Evolutionary conservation across 2,888 invertebrate species (phyloP).

Genomic region (Serripes groenlandicus): DNA sequence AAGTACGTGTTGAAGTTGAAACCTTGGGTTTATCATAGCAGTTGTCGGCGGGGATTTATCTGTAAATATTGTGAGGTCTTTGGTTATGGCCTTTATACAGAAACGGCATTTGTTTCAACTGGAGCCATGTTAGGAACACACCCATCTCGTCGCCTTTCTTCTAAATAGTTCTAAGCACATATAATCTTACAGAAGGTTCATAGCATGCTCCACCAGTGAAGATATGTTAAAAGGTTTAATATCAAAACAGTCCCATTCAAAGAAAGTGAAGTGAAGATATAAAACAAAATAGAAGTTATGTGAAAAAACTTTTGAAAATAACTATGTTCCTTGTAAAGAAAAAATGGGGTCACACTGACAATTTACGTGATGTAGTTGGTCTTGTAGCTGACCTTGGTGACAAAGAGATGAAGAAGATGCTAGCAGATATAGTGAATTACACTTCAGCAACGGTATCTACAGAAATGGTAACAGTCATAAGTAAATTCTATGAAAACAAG

Average conservation of each 20-base stretch:
- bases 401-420: background rate
- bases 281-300: conserved; percentile 4
- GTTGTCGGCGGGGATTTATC: conserved; percentile 4
- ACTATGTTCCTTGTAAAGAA: background rate
- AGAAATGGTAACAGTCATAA: conserved; percentile 13
- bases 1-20: background rate
- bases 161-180: conserved; percentile 20
- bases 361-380: background rate
- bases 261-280: too few relatives aligned
- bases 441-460: conserved; percentile 1
- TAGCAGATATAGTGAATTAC: conserved; percentile 6
- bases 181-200: background rate
- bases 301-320: conserved; percentile 11
- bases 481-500: conserved; percentile 12
- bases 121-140: conserved; percentile 22
- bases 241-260: too few relatives aligned
- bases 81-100: background rate
- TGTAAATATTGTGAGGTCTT: conserved; percentile 43
- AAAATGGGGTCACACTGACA: background rate
- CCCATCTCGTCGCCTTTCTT: conserved; percentile 17
- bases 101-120: conserved; percentile 23
- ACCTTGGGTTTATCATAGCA: conserved; percentile 31
- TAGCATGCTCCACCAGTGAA: background rate
- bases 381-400: background rate
- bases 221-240: background rate